A percentile compares a stretch with the other conserved stretches of the same genome.
phyloP scores from a whole-genome alignment of 2,113 vertebrate species.

The Microtus montanus region DNA sequence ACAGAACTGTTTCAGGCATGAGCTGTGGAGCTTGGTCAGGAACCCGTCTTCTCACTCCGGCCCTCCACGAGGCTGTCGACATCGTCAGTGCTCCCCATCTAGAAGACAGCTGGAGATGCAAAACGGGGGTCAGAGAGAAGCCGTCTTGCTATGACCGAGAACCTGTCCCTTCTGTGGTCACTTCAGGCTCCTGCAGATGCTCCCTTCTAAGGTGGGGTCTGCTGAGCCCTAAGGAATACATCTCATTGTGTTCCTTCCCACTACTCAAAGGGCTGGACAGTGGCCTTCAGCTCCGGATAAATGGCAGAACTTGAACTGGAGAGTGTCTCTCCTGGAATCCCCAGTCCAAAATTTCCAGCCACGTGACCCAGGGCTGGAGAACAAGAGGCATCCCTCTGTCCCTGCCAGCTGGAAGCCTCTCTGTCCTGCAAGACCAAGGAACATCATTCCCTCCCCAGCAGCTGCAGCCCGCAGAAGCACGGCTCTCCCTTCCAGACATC shows the following conservation, averaged over 20 bases:
- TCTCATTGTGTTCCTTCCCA: not conserved
- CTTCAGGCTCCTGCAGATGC: too few species aligned
- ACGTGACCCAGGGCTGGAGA: not conserved
- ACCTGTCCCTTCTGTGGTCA: not conserved
- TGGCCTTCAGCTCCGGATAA: not conserved
- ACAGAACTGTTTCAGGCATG: not conserved
- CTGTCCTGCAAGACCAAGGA: not conserved
- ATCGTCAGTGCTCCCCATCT: not conserved
- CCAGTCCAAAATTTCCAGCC: not conserved
- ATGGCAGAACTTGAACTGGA: not conserved
- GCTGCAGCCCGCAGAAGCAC: constrained; percentile 4
- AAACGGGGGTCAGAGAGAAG: not conserved
- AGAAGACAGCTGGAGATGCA: not conserved
- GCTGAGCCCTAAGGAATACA: not conserved
- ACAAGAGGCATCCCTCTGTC: not conserved
- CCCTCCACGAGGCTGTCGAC: not conserved
- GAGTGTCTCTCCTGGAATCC: not conserved
- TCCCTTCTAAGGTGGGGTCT: not conserved
- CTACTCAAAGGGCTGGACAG: not conserved
- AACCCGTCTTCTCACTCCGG: not conserved
- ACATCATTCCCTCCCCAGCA: not conserved
- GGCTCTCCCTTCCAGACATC: constrained; percentile 45
- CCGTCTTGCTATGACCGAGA: not conserved
- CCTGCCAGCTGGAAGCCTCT: not conserved
- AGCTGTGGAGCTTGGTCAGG: not conserved